phyloP scores from a whole-genome alignment of 2,113 vertebrate genomes.

The Percopsis transmontana region DNA sequence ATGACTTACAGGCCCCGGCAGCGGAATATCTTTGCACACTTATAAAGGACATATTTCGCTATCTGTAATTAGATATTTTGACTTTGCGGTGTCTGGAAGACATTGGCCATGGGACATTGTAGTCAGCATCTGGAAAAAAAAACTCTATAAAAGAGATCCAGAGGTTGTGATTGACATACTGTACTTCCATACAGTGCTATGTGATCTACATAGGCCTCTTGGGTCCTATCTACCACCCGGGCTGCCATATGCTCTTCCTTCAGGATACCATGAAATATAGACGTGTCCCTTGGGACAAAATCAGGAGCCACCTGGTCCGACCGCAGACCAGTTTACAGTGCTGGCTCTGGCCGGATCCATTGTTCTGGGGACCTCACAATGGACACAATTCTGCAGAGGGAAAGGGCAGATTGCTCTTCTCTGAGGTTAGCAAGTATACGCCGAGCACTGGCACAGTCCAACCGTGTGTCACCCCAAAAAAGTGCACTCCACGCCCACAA shows the following conservation, averaged over 20 bases:
- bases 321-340: constrained; percentile 37
- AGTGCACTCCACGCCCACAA: constrained; percentile 49
- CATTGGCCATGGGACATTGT: background rate
- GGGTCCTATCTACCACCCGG: constrained; percentile 9
- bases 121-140: background rate
- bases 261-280: constrained; percentile 37
- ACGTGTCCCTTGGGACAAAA: constrained; percentile 47
- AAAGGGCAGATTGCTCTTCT: constrained; percentile 42
- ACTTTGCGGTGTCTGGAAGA: constrained; percentile 4
- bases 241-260: constrained; percentile 21
- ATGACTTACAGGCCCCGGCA: too few relatives aligned
- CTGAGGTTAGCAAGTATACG: constrained; percentile 53
- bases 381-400: constrained; percentile 32
- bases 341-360: constrained; percentile 52
- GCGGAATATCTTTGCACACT: too few relatives aligned
- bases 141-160: background rate
- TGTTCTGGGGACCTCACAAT: constrained; percentile 51
- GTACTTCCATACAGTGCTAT: background rate
- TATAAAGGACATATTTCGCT: background rate
- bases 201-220: constrained; percentile 24
- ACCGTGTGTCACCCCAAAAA: constrained; percentile 51
- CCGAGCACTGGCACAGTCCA: constrained; percentile 41
- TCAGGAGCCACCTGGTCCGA: constrained; percentile 60
- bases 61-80: background rate
- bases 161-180: background rate